phyloP scores from a whole-genome alignment of 2,113 vertebrate genomes.

The Acanthisitta chloris region DNA sequence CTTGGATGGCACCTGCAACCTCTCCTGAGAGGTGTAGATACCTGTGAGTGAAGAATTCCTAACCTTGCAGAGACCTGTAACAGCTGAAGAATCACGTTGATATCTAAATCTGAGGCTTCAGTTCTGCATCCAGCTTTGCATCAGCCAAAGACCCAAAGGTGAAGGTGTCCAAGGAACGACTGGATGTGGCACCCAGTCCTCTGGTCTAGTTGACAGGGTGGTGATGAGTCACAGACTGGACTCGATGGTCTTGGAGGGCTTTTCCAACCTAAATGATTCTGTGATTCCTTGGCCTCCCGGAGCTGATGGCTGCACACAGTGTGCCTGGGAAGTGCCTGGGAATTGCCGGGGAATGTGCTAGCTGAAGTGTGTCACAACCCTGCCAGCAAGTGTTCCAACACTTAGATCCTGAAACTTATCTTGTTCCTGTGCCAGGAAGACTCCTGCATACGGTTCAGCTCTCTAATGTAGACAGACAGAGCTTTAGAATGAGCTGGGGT shows the following conservation, averaged over 20 bases:
- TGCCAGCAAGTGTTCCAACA: neutral
- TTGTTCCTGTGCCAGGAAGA: neutral
- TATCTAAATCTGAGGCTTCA: accelerated
- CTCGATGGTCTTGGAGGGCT: neutral
- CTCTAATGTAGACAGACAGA: neutral
- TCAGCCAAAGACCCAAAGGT: too few species aligned
- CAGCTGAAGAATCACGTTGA: accelerated
- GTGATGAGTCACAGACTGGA: neutral
- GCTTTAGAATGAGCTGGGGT: neutral
- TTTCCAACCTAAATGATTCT: neutral
- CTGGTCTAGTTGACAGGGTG: neutral
- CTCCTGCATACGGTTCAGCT: neutral
- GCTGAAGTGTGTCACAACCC: neutral
- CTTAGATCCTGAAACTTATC: neutral
- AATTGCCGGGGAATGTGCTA: neutral
- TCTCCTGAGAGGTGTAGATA: neutral
- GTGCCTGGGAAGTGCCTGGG: neutral
- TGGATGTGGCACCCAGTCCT: neutral
- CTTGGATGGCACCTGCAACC: accelerated
- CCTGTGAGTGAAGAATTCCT: neutral
- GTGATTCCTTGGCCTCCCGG: neutral
- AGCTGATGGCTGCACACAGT: neutral
- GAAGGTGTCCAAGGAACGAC: neutral
- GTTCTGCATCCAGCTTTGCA: too few species aligned
- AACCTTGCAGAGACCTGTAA: neutral